Percentiles rank a stretch among this genome's conserved stretches.
phyloP scores from a whole-genome alignment of 1,140 invertebrate species.

The Wiebesia pumilae region DNA sequence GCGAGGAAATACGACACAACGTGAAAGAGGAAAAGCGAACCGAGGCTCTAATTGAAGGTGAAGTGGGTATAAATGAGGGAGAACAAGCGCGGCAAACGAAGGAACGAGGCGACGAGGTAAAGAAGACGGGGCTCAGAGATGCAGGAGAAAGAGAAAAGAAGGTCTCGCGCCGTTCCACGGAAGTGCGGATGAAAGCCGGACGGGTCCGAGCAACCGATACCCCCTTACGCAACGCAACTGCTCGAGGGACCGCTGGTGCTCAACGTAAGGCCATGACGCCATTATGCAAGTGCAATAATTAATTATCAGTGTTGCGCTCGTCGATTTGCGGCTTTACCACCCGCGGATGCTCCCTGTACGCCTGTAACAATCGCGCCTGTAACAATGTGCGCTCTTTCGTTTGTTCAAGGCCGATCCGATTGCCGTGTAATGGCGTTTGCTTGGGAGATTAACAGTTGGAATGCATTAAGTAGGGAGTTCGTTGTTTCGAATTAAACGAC shows the following conservation, averaged over 20 bases:
- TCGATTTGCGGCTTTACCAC: conserved; percentile 24
- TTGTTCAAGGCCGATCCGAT: background rate
- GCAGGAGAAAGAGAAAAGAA: background rate
- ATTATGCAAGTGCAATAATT: conserved; percentile 32
- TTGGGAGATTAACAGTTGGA: conserved; percentile 46
- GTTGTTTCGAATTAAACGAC: conserved; percentile 20
- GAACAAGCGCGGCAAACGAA: conserved; percentile 37
- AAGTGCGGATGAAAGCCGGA: background rate
- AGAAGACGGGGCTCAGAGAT: background rate
- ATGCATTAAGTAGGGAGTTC: conserved; percentile 31
- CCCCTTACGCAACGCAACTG: background rate
- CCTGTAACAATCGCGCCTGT: background rate
- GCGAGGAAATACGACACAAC: background rate
- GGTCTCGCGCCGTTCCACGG: background rate
- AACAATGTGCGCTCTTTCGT: background rate
- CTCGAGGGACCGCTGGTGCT: too few relatives aligned
- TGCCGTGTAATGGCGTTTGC: conserved; percentile 19
- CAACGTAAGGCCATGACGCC: background rate
- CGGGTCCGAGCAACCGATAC: background rate
- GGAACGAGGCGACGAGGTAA: background rate
- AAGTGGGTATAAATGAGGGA: conserved; percentile 48
- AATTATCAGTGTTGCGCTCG: conserved; percentile 27
- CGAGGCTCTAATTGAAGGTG: conserved; percentile 45
- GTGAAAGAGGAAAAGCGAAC: conserved; percentile 31
- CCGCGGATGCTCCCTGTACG: background rate